Base-by-base conservation (phyloP, 1,140 invertebrate species). In the Bursaphelenchus mucronatus region DNA sequence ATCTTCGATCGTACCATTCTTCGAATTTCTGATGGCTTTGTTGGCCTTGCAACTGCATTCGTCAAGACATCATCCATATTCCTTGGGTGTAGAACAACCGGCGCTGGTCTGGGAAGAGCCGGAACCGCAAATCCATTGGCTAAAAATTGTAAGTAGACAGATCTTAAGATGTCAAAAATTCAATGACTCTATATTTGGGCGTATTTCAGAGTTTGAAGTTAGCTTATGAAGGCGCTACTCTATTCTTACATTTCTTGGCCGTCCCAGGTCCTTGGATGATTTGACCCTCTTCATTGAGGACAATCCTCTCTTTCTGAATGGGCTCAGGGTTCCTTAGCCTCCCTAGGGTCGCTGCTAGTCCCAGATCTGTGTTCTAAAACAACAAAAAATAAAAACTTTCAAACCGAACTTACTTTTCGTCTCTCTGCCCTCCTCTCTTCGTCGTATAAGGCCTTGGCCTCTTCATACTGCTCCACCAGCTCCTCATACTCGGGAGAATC, bases 1-100 rank as follows among this genome's bases (percentile, higher is more conserved):
- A 79, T 79, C 61, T 80, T 79, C 13, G 68, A 58, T 9, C 76
- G 76, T 40, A 79, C 66, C 8, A 68, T 19, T 51, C 63, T 64
- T 11, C 76, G 75, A 50, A 79, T 80, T 30, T 78, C 73, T 6
- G 63, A 64, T 7, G 78, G 74, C 40, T 80, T 71, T n/a, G 68
- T 76, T 9, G 76, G 76, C 41, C 66, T 75, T 9, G 70, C 69
- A 11, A 74, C 74, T 7, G 69, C 71, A 17, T 49, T 59, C 11
- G 68, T 57, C 54, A 71, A 51, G 30, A 30, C 30, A 19, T 71
- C 70, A 51, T 71, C 70, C 7, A 72, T 17, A 50, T 17, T 45
- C 49, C 71, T 66, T 8, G 70, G 53, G 11, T 61, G 72, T 40
- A 71, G 57, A 43, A 71, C 59, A 47, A 71, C 49, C 13, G 69